Evolutionary conservation across 2,797 vertebrate species (phyloP).

Genomic region (Gastrophryne carolinensis): DNA sequence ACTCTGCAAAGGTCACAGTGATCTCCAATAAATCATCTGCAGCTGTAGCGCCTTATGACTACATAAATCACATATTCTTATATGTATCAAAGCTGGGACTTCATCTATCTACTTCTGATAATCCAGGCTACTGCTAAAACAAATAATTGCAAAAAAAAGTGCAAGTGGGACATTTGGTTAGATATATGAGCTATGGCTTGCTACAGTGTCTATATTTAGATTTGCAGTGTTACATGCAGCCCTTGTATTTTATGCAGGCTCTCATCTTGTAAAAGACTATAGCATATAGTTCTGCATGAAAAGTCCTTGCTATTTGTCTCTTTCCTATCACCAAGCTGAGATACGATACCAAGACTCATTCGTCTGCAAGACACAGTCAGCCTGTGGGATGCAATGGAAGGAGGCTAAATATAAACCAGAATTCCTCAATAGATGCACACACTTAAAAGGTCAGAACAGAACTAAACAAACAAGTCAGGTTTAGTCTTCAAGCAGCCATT

Average conservation of each 20-base stretch:
- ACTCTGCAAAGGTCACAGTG: constrained; percentile 45
- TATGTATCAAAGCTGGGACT: neutral
- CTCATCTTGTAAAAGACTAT: neutral
- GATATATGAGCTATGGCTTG: neutral
- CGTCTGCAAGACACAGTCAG: constrained; percentile 23
- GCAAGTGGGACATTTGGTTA: neutral
- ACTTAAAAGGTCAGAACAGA: constrained; percentile 35
- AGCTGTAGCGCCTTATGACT: constrained; percentile 7
- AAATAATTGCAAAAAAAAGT: too few species aligned
- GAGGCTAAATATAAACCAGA: constrained; percentile 37
- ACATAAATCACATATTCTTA: constrained; percentile 33
- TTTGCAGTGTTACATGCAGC: neutral
- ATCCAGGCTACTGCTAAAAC: neutral
- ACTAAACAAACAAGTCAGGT: constrained; percentile 23
- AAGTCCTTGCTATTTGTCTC: neutral
- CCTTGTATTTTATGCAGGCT: neutral
- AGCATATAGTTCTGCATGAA: neutral
- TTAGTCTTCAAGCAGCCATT: neutral
- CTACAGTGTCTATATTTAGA: neutral
- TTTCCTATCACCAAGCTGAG: neutral
- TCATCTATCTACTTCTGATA: too few species aligned
- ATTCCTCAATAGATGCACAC: constrained; percentile 26
- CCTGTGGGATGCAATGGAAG: constrained; percentile 8
- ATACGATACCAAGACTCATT: constrained; percentile 2
- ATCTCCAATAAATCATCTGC: constrained; percentile 25